A percentile compares a stretch with the other conserved stretches of the same genome.
phyloP scores from a whole-genome alignment of 2,797 vertebrate species.

The Meriones psammophilus region DNA sequence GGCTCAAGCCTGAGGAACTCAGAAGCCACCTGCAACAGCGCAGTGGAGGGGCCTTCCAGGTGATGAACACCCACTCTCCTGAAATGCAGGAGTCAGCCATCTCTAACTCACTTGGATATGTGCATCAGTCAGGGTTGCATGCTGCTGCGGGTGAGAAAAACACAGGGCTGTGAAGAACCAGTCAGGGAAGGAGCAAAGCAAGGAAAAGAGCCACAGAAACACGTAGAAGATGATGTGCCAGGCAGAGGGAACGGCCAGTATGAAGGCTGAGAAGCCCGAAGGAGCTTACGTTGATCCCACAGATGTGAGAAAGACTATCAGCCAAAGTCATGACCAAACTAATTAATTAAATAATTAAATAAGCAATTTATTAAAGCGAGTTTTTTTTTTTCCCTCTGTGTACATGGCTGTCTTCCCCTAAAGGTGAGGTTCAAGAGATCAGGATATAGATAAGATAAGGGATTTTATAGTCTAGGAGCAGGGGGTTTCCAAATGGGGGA shows the following conservation, averaged over 20 bases:
- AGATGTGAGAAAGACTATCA: background rate
- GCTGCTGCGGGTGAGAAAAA: too few relatives aligned
- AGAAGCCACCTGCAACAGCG: constrained; percentile 9
- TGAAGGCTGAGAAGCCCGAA: background rate
- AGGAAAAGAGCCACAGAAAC: background rate
- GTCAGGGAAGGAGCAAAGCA: background rate
- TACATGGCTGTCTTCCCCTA: background rate
- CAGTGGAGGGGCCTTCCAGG: background rate
- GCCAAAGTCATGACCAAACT: background rate
- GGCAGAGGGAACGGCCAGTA: background rate
- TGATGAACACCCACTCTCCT: background rate
- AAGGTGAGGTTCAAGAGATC: background rate
- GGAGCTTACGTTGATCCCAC: background rate
- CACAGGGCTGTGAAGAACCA: background rate
- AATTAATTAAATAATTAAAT: background rate
- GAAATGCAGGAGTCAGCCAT: background rate
- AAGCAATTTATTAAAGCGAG: background rate
- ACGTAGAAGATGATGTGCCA: background rate
- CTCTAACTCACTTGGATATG: background rate
- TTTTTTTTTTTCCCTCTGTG: background rate
- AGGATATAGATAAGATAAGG: background rate
- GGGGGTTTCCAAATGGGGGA: background rate
- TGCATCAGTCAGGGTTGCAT: too few relatives aligned
- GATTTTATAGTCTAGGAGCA: background rate
- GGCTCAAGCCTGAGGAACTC: background rate